A percentile compares a stretch with the other conserved stretches of the same genome.
Conservation (phyloP, 2,888 invertebrate genomes). For the Lasioglossum marginatum region DNA sequence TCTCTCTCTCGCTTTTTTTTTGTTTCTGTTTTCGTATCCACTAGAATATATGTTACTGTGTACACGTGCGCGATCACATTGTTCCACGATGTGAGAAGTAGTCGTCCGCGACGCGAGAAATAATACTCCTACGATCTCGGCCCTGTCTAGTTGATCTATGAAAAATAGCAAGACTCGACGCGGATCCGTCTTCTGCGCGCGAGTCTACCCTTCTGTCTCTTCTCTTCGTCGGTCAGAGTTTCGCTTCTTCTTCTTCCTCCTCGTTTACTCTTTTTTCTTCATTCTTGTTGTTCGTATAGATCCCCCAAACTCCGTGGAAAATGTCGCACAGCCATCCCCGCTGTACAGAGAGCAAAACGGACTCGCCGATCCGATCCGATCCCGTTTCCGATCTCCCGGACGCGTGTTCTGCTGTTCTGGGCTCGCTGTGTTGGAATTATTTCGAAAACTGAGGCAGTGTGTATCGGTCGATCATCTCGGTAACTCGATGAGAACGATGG, state of each 20-base stretch:
- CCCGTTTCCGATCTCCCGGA: not conserved
- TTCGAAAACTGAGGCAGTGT: constrained; percentile 22
- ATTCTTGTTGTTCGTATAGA: not conserved
- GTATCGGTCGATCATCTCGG: constrained; percentile 18
- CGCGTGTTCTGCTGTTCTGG: not conserved
- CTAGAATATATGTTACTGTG: constrained; percentile 65
- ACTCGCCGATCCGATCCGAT: constrained; percentile 55
- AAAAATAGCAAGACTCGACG: constrained; percentile 50
- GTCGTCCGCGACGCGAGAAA: constrained; percentile 48
- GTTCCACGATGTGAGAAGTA: constrained; percentile 38
- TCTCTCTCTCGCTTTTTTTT: constrained; percentile 5
- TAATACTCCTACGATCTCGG: constrained; percentile 47
- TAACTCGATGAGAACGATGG: constrained; percentile 8
- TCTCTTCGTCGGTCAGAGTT: not conserved
- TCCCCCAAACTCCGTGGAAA: constrained; percentile 53
- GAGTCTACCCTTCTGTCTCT: not conserved
- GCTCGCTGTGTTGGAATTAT: not conserved
- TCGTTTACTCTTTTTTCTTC: not conserved
- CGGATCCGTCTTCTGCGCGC: constrained; percentile 21
- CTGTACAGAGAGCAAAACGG: constrained; percentile 70
- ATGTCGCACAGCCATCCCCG: constrained; percentile 76
- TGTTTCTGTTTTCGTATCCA: constrained; percentile 55
- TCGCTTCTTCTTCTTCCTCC: not conserved
- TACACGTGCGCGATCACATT: constrained; percentile 67
- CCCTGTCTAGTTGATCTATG: constrained; percentile 36